These are phyloP conservation scores for Verasper variegatus DNA, from an alignment of 2,113 vertebrate species.

Conservation along the genomic window DNA sequence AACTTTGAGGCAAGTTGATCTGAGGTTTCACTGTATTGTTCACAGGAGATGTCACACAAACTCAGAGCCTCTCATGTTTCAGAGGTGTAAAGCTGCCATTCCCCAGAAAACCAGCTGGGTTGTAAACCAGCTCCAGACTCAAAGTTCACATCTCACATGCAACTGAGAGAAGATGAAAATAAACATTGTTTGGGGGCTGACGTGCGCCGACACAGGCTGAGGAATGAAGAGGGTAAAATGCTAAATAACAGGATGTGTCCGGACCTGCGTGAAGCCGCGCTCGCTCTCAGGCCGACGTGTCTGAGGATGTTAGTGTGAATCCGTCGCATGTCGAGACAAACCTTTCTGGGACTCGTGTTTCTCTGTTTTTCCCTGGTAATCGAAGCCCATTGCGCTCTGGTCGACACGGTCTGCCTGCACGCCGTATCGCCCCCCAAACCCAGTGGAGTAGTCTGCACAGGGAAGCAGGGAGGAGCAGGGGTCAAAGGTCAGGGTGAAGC, in stretches of 20 bases:
- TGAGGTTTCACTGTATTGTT: too few relatives aligned
- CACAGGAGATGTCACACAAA: too few relatives aligned
- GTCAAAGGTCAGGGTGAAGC: conserved; percentile 56
- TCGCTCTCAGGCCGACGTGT: not conserved
- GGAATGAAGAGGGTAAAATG: conserved; percentile 6
- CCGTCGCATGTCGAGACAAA: conserved; percentile 61
- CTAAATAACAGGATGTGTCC: not conserved
- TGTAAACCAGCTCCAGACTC: too few relatives aligned
- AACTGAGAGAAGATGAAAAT: too few relatives aligned
- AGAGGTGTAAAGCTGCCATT: too few relatives aligned
- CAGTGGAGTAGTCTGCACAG: conserved; percentile 82
- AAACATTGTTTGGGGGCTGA: not conserved
- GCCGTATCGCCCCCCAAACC: conserved; percentile 82
- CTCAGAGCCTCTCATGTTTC: too few relatives aligned
- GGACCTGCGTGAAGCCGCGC: conserved; percentile 17
- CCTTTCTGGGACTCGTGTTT: conserved; percentile 98
- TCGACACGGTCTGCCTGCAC: conserved; percentile 88
- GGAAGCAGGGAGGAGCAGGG: conserved; percentile 45
- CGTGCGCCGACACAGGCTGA: not conserved
- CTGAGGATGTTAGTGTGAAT: not conserved
- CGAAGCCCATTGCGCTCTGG: conserved; percentile 93
- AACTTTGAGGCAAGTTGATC: too few relatives aligned
- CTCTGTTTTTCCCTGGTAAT: conserved; percentile 94
- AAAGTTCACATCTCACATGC: too few relatives aligned
- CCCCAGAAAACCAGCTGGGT: too few relatives aligned